These are phyloP conservation scores for Schlechtendalia chinensis DNA, from an alignment of 1,140 invertebrate genomes.

Conservation along the genomic window DNA sequence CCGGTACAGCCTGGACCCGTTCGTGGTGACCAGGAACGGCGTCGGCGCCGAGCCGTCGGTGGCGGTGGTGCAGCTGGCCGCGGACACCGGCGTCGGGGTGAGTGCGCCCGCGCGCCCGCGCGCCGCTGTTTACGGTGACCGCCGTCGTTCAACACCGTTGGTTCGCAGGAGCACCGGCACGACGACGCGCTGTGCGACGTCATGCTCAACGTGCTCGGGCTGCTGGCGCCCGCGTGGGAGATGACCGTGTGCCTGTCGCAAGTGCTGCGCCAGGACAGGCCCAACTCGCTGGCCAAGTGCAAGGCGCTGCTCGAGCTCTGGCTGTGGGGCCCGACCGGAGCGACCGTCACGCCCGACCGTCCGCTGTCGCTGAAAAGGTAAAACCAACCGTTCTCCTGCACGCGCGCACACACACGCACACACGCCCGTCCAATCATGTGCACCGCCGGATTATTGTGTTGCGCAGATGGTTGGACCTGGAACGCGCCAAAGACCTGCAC, in stretches of 20 bases:
- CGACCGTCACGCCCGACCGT: constrained; percentile 49
- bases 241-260: constrained; percentile 68
- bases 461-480: constrained; percentile 75
- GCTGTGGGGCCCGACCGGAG: constrained; percentile 79
- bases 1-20: constrained; percentile 32
- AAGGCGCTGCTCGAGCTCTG: constrained; percentile 75
- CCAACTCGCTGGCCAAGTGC: constrained; percentile 67
- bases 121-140: no score
- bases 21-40: constrained; percentile 20
- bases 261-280: constrained; percentile 68
- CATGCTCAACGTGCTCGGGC: constrained; percentile 68
- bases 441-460: constrained; percentile 35
- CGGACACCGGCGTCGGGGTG: neutral
- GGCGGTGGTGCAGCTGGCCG: constrained; percentile 10
- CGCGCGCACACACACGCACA: neutral
- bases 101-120: neutral
- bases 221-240: constrained; percentile 65
- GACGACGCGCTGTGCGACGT: constrained; percentile 71
- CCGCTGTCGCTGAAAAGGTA: constrained; percentile 59
- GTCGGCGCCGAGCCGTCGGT: constrained; percentile 11
- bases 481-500: constrained; percentile 76
- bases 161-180: no score
- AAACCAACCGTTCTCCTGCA: no score
- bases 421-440: neutral
- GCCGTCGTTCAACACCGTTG: no score